Conservation (phyloP, 2,797 vertebrate species). For the Amblyraja radiata region DNA sequence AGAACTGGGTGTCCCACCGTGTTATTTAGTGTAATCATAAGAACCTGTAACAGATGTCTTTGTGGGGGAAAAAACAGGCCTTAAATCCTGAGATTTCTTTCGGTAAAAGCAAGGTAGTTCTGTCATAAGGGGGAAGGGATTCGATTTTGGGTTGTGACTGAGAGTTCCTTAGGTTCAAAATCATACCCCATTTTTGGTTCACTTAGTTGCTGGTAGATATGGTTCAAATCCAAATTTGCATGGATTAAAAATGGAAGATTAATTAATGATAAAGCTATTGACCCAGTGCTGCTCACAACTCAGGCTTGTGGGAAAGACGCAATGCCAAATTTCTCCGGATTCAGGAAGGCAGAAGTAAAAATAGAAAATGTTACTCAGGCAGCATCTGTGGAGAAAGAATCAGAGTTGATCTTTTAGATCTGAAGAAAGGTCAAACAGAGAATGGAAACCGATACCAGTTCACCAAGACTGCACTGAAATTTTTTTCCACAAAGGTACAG, state of each 20-base stretch:
- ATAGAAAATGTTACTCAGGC: too few relatives aligned
- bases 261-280: background rate
- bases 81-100: background rate
- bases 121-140: background rate
- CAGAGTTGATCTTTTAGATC: too few relatives aligned
- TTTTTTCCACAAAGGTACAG: too few relatives aligned
- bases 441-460: too few relatives aligned
- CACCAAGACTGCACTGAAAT: too few relatives aligned
- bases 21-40: constrained; percentile 9
- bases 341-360: too few relatives aligned
- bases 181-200: background rate
- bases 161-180: background rate
- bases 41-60: background rate
- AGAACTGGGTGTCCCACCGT: background rate
- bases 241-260: background rate
- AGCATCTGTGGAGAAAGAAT: too few relatives aligned
- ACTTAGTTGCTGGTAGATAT: background rate
- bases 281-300: too few relatives aligned
- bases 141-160: background rate
- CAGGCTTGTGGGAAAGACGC: background rate
- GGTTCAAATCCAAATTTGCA: background rate
- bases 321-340: too few relatives aligned
- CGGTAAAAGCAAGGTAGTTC: background rate
- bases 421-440: too few relatives aligned
- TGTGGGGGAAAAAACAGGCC: background rate